phyloP scores from a whole-genome alignment of 2,797 vertebrate species.

The Sebastes vulpes region DNA sequence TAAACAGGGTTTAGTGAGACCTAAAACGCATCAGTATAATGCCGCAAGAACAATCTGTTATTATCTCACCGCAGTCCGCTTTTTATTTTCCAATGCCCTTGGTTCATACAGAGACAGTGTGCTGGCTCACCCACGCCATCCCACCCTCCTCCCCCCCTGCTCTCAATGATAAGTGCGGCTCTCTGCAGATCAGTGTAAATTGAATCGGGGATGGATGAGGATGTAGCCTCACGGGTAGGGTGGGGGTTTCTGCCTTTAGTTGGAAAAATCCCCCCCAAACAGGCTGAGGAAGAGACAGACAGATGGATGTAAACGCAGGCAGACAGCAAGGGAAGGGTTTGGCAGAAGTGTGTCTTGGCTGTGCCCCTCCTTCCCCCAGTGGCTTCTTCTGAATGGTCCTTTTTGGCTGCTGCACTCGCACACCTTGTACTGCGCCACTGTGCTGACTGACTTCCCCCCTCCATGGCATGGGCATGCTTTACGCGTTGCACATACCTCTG shows the following conservation, averaged over 20 bases:
- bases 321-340: constrained; percentile 27
- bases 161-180: constrained; percentile 74
- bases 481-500: constrained; percentile 45
- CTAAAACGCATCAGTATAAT: constrained; percentile 57
- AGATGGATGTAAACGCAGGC: constrained; percentile 4
- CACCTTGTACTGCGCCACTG: constrained; percentile 60
- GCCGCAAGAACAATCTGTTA: constrained; percentile 66
- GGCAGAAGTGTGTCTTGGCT: constrained; percentile 33
- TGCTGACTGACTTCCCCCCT: constrained; percentile 49
- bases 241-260: constrained; percentile 29
- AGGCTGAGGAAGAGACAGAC: constrained; percentile 10
- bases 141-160: constrained; percentile 31
- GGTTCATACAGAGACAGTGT: constrained; percentile 72
- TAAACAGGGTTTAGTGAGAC: constrained; percentile 59
- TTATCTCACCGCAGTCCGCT: constrained; percentile 61
- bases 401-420: constrained; percentile 57
- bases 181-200: constrained; percentile 82
- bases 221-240: constrained; percentile 40
- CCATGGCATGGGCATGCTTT: constrained; percentile 73
- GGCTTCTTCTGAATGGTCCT: constrained; percentile 44
- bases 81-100: constrained; percentile 76
- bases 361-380: constrained; percentile 26
- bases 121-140: constrained; percentile 35
- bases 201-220: constrained; percentile 78
- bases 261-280: constrained; percentile 26